These are phyloP conservation scores for Lepidostoma basale DNA, from an alignment of 1,140 invertebrate species.

Conservation along the genomic window DNA sequence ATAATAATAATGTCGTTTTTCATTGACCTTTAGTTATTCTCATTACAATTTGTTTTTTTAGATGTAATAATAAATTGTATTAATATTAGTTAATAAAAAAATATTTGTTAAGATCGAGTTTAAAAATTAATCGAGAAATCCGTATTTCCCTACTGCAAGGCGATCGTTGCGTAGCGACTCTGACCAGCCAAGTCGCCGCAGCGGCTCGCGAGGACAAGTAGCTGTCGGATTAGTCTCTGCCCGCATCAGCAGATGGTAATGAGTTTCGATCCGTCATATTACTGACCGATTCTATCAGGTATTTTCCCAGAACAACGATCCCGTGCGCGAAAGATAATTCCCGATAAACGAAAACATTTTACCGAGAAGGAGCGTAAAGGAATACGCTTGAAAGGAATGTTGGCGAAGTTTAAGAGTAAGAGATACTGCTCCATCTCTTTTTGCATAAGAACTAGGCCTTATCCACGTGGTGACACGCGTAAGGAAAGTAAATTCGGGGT, in stretches of 20 bases:
- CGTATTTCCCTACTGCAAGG: too few species aligned
- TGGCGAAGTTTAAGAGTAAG: background rate
- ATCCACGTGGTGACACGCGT: background rate
- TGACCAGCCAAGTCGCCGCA: too few species aligned
- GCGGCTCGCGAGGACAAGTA: too few species aligned
- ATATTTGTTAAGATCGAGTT: too few species aligned
- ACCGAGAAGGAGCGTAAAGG: background rate
- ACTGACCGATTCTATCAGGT: background rate
- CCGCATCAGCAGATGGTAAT: background rate
- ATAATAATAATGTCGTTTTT: too few species aligned
- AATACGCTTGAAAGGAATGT: background rate
- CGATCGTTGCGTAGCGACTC: too few species aligned
- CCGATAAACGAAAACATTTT: constrained; percentile 29
- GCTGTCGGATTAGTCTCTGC: constrained; percentile 4
- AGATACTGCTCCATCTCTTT: constrained; percentile 7
- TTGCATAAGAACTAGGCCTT: constrained; percentile 6
- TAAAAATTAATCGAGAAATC: too few species aligned
- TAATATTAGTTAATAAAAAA: too few species aligned
- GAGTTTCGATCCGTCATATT: constrained; percentile 5
- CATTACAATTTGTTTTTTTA: too few species aligned
- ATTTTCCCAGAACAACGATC: background rate
- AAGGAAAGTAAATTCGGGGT: background rate
- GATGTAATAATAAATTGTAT: too few species aligned
- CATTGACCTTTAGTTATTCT: too few species aligned
- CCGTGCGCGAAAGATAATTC: constrained; percentile 21